phyloP scores from a whole-genome alignment of 2,888 invertebrate species.

The Drosophila subsilvestris region DNA sequence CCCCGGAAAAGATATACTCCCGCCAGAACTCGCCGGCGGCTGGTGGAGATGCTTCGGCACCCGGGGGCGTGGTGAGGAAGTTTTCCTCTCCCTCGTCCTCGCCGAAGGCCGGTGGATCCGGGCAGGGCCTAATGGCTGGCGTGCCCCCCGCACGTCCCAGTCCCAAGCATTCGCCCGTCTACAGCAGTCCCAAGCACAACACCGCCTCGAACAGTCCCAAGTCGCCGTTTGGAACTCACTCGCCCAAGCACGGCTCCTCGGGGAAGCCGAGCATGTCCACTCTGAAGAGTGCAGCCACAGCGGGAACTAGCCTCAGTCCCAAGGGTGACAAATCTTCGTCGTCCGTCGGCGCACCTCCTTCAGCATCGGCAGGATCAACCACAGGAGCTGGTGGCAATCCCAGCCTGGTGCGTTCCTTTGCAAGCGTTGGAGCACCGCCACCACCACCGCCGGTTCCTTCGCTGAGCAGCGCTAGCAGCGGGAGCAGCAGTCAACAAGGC shows the following conservation, averaged over 20 bases:
- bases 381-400: conserved; percentile 22
- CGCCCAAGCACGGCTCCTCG: conserved; percentile 90
- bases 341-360: conserved; percentile 24
- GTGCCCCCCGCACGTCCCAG: conserved; percentile 85
- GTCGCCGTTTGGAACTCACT: conserved; percentile 89
- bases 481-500: conserved; percentile 37
- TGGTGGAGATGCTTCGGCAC: conserved; percentile 86
- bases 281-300: conserved; percentile 88
- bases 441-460: conserved; percentile 84
- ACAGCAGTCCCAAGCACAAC: conserved; percentile 89
- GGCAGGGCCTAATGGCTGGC: conserved; percentile 58
- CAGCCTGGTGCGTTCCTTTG: conserved; percentile 52
- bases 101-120: conserved; percentile 73
- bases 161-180: conserved; percentile 90
- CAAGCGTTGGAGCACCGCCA: conserved; percentile 43
- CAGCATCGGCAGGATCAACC: conserved; percentile 22
- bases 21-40: conserved; percentile 86
- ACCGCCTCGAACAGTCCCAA: conserved; percentile 90
- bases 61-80: conserved; percentile 85
- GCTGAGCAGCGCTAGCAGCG: conserved; percentile 71
- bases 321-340: conserved; percentile 74
- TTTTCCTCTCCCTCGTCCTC: conserved; percentile 88
- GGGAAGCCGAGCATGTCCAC: conserved; percentile 96
- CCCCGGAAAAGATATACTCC: conserved; percentile 90
- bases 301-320: conserved; percentile 81